phyloP scores from a whole-genome alignment of 2,888 invertebrate species.

The Cephus rjabovi region DNA sequence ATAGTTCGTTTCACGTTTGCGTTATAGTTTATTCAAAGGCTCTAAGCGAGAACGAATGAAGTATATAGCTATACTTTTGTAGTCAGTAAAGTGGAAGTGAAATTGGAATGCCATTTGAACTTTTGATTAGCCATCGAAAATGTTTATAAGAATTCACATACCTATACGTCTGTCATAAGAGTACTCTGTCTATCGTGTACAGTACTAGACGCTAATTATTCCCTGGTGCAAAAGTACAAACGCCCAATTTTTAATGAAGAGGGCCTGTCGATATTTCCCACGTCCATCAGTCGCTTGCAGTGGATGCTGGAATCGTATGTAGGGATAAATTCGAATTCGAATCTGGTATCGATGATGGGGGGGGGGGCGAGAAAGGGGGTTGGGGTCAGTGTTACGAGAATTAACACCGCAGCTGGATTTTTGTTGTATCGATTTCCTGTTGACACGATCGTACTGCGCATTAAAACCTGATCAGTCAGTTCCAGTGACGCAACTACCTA shows the following conservation, averaged over 20 bases:
- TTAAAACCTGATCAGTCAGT: conserved; percentile 24
- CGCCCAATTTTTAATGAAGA: conserved; percentile 48
- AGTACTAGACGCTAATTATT: conserved; percentile 18
- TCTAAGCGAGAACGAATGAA: not conserved
- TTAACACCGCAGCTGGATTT: conserved; percentile 42
- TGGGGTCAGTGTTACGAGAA: conserved; percentile 42
- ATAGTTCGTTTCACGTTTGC: not conserved
- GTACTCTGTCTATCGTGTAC: not conserved
- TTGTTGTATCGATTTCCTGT: conserved; percentile 49
- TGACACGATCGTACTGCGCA: conserved; percentile 41
- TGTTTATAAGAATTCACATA: not conserved
- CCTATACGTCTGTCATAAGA: not conserved
- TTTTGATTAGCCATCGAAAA: not conserved
- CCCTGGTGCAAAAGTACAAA: conserved; percentile 27
- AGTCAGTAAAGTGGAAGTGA: not conserved
- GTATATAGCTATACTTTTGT: not conserved
- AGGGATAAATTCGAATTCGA: not conserved
- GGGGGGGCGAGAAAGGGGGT: conserved; percentile 16
- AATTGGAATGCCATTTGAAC: not conserved
- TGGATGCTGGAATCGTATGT: conserved; percentile 18
- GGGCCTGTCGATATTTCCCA: conserved; percentile 50
- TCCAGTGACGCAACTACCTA: not conserved
- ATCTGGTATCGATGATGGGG: not conserved
- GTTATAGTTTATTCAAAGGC: not conserved
- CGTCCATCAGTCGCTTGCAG: conserved; percentile 41